A percentile compares a stretch with the other conserved stretches of the same genome.
Conservation (phyloP, 2,797 vertebrate genomes). For the Microtus agrestis region DNA sequence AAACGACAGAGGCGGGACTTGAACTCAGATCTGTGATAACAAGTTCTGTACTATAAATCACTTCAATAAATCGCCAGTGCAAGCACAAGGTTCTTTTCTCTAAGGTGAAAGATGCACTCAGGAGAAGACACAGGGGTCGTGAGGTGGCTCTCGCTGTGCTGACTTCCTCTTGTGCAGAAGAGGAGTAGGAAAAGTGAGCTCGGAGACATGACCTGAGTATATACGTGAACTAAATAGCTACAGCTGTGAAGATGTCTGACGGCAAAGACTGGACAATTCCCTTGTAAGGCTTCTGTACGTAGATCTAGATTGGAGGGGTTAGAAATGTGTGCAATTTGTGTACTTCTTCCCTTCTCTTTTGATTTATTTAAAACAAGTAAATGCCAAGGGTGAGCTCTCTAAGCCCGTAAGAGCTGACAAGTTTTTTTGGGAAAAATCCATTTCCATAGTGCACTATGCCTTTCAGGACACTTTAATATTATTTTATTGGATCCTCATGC, state of each 20-base stretch:
- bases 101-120: neutral
- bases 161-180: slow-evolving; percentile 26
- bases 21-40: slow-evolving; percentile 55
- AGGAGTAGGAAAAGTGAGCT: neutral
- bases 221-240: slow-evolving; percentile 38
- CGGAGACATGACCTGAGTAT: neutral
- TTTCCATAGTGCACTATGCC: slow-evolving; percentile 49
- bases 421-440: slow-evolving; percentile 35
- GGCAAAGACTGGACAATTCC: neutral
- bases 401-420: slow-evolving; percentile 49
- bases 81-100: slow-evolving; percentile 64
- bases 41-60: slow-evolving; percentile 52
- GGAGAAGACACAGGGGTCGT: neutral
- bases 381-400: slow-evolving; percentile 53
- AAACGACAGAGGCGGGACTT: slow-evolving; percentile 56
- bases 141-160: neutral
- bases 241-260: neutral
- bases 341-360: slow-evolving; percentile 33
- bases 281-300: neutral
- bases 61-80: slow-evolving; percentile 52
- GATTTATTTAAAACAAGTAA: slow-evolving; percentile 66
- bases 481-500: slow-evolving; percentile 62
- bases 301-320: slow-evolving; percentile 1
- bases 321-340: neutral
- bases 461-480: slow-evolving; percentile 52